Percentiles rank a stretch among this genome's conserved stretches.
phyloP scores from a whole-genome alignment of 2,113 vertebrate species.

The Phodopus roborovskii region DNA sequence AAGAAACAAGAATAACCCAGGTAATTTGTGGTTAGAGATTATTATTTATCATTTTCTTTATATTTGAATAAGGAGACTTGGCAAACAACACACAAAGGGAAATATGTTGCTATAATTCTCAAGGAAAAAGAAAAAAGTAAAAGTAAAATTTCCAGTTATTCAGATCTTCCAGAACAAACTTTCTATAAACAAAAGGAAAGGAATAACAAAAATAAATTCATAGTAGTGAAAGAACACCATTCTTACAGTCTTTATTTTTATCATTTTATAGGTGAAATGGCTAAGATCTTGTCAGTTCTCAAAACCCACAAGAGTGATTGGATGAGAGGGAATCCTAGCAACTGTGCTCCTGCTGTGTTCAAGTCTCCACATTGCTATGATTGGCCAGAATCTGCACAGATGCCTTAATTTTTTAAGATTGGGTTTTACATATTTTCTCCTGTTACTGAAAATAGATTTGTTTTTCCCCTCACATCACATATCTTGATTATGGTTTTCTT shows the following conservation, averaged over 20 bases:
- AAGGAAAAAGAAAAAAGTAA: not conserved
- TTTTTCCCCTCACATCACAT: not conserved
- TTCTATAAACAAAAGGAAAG: not conserved
- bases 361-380: not conserved
- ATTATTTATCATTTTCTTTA: not conserved
- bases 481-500: not conserved
- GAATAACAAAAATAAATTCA: not conserved
- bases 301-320: not conserved
- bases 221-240: not conserved
- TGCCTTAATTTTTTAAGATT: not conserved
- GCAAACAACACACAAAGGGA: not conserved
- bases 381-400: not conserved
- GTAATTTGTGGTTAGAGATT: not conserved
- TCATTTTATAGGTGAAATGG: not conserved
- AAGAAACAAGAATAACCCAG: not conserved
- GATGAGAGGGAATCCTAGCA: not conserved
- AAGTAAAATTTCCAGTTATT: not conserved
- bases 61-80: not conserved
- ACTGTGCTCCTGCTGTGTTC: not conserved
- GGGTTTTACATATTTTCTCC: not conserved
- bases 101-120: not conserved
- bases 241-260: not conserved
- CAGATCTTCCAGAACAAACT: not conserved
- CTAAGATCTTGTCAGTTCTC: not conserved
- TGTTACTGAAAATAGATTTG: not conserved